Base-by-base conservation (phyloP, 1,140 invertebrate genomes). In the Drepana arcuata region DNA sequence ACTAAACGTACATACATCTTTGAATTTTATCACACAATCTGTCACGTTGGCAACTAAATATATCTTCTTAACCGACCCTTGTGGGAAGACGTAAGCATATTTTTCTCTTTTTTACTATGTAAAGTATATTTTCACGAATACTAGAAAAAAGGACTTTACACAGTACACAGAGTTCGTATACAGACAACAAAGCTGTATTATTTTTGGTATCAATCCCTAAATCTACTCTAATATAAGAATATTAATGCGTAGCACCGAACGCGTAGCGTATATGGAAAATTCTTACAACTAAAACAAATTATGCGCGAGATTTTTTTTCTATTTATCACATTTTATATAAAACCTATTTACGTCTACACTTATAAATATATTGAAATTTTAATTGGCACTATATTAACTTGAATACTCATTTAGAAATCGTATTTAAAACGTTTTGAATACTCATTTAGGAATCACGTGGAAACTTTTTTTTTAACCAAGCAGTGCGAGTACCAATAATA, bases 231-330 rank as follows among this genome's bases (percentile, higher is more conserved):
- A 21, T 5, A 12, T 44, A 31, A 24, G 39, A 36, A 27, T 48
- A 48, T 45, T 16, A 31, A 45, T 42, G 41, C 48, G 18, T 52
- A 57, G 53, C 53, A 57, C 53, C 53, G 41, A 48, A 43, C 25
- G 41, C 48, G 16, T 46, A 57, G 53, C 40, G 33, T 49, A 35
- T 11, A 32, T 30, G 24, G n/a, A 29, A 31, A 31, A 28, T 5
- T 28, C 3, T 12, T 13, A 31, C 7, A n/a, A 31, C 16, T 26
- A 26, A 2, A 6, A 26, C 6, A 26, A 6, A n/a, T 21, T 21
- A 10, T 26, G 2, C 10, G 6, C 10, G 6, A n/a, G 24, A 9
- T 21, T 21, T 21, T 26, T 7, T 26, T 26, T 26, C 6, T 26
- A 6, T n/a, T n/a, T 26, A n/a, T 10, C 24, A 10, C n/a, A 26